Conservation (phyloP, 2,888 invertebrate genomes). For the Drosophila antonietae region DNA sequence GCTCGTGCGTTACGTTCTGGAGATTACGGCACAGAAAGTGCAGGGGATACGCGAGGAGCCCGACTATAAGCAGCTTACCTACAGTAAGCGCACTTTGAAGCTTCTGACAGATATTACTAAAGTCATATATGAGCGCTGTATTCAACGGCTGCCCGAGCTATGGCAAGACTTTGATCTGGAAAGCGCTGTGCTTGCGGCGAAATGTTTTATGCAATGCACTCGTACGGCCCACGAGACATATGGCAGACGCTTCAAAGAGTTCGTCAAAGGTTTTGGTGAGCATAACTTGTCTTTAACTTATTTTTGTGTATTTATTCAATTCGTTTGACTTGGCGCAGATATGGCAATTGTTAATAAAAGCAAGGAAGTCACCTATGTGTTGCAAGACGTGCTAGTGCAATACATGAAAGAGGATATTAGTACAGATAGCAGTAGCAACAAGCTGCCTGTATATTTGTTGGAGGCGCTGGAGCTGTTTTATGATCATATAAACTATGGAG, state of each 20-base stretch:
- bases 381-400: conserved; percentile 79
- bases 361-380: conserved; percentile 68
- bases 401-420: conserved; percentile 71
- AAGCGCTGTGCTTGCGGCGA: conserved; percentile 85
- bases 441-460: conserved; percentile 73
- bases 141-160: conserved; percentile 85
- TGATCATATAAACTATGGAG: conserved; percentile 77
- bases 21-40: conserved; percentile 74
- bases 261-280: conserved; percentile 80
- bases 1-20: conserved; percentile 86
- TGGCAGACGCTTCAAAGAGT: conserved; percentile 79
- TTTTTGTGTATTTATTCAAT: not conserved
- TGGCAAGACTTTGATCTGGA: conserved; percentile 85
- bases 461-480: conserved; percentile 82
- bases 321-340: conserved; percentile 40
- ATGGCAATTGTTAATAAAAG: conserved; percentile 53
- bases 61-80: conserved; percentile 80
- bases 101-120: conserved; percentile 80
- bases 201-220: conserved; percentile 86
- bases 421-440: conserved; percentile 46
- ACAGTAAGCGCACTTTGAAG: conserved; percentile 80
- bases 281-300: fast-evolving
- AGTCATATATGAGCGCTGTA: conserved; percentile 84
- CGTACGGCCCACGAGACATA: conserved; percentile 78
- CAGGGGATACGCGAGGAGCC: conserved; percentile 79